phyloP scores from a whole-genome alignment of 2,113 vertebrate genomes.

The Balaenoptera acutorostrata region DNA sequence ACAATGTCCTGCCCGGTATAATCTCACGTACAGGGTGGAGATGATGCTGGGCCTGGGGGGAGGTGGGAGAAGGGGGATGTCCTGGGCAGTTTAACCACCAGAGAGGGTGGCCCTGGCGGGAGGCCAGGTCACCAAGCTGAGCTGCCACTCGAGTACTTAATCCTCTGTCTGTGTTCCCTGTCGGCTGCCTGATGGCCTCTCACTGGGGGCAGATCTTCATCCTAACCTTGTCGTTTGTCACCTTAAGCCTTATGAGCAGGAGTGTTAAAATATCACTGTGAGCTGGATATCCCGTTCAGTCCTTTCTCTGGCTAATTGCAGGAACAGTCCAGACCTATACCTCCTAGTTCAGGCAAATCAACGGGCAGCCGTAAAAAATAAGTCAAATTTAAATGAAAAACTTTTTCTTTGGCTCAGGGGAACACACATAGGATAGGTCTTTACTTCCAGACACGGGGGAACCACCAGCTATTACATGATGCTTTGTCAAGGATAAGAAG shows the following conservation, averaged over 20 bases:
- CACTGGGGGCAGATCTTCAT: not conserved
- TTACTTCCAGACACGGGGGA: not conserved
- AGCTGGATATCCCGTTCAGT: not conserved
- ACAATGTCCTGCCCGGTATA: not conserved
- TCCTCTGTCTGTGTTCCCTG: not conserved
- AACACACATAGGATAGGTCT: not conserved
- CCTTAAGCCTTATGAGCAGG: not conserved
- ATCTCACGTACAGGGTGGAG: not conserved
- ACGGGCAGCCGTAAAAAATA: not conserved
- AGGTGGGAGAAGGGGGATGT: too few species aligned
- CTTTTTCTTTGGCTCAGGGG: not conserved
- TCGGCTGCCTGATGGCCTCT: not conserved
- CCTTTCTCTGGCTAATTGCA: not conserved
- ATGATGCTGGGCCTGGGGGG: not conserved
- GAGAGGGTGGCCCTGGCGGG: not conserved
- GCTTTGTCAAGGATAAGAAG: not conserved
- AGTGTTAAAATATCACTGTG: not conserved
- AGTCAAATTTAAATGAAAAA: not conserved
- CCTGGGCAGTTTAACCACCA: not conserved
- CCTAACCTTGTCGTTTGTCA: not conserved
- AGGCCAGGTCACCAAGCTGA: not conserved
- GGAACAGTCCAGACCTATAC: not conserved
- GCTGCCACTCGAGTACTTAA: not conserved
- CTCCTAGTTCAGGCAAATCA: not conserved
- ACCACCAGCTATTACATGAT: not conserved